A percentile compares a stretch with the other conserved stretches of the same genome.
Conservation (phyloP, 2,888 invertebrate genomes). For the Tinea pellionella region DNA sequence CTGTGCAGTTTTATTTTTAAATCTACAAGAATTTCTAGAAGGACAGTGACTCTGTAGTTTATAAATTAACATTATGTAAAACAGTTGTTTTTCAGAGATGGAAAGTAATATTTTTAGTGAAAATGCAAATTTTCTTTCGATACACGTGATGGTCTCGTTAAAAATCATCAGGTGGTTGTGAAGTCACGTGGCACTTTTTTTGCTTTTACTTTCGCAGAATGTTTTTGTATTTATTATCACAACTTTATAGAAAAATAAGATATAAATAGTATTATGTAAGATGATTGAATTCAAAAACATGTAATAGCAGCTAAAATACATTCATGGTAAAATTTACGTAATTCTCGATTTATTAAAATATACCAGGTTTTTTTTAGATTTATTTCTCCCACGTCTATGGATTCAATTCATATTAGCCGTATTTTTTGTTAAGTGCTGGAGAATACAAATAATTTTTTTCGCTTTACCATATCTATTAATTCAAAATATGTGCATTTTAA, state of each 20-base stretch:
- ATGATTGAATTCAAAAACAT: not conserved
- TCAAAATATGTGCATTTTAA: not conserved
- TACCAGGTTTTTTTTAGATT: not conserved
- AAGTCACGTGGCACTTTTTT: not conserved
- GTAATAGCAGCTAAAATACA: not conserved
- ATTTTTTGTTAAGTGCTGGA: not conserved
- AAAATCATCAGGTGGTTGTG: not conserved
- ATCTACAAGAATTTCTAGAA: not conserved
- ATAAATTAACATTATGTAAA: not conserved
- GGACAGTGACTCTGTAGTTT: not conserved
- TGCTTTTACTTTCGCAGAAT: not conserved
- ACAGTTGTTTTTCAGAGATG: not conserved
- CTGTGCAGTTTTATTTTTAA: not conserved
- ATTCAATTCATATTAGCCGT: not conserved
- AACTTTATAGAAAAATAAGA: not conserved
- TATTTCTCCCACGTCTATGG: not conserved
- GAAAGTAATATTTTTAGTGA: not conserved
- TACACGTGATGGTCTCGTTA: not conserved
- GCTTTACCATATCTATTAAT: not conserved
- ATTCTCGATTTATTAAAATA: not conserved
- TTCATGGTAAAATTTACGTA: not conserved
- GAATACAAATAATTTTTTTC: not conserved
- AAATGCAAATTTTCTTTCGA: not conserved
- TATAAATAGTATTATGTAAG: not conserved
- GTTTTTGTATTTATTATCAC: too few species aligned